These are phyloP conservation scores for Leucozona laternaria DNA, from an alignment of 2,888 invertebrate genomes.

Conservation along the genomic window DNA sequence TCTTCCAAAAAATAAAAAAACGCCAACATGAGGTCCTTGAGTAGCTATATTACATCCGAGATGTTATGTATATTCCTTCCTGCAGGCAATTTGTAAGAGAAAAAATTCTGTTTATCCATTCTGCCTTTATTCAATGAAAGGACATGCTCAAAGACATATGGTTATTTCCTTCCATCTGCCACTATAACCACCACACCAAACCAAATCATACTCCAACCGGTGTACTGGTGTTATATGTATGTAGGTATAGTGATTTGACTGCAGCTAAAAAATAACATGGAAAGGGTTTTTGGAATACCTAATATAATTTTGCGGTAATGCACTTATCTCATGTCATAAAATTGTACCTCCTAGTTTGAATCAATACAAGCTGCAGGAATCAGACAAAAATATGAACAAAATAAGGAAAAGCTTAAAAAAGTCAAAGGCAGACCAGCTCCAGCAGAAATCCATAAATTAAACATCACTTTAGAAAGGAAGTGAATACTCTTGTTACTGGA, in stretches of 20 bases:
- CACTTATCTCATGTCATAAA: constrained; percentile 50
- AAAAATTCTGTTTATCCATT: not conserved
- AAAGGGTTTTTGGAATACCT: constrained; percentile 22
- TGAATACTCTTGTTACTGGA: constrained; percentile 7
- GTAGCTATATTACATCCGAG: not conserved
- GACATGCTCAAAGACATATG: not conserved
- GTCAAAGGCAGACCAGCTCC: not conserved
- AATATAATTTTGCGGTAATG: constrained; percentile 55
- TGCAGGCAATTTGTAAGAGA: not conserved
- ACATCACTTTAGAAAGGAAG: constrained; percentile 12
- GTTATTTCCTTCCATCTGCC: not conserved
- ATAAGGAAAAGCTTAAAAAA: not conserved
- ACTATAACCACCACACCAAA: not conserved
- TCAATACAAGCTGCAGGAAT: constrained; percentile 9
- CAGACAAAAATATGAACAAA: not conserved
- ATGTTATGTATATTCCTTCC: not conserved
- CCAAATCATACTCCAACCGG: not conserved
- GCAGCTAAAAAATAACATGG: constrained; percentile 23
- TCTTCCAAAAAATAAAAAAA: not conserved
- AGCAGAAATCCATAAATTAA: constrained; percentile 13
- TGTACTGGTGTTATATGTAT: too few relatives aligned
- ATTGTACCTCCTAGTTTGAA: not conserved
- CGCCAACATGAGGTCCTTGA: not conserved
- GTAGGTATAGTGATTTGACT: constrained; percentile 22
- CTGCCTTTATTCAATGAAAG: not conserved